phyloP scores from a whole-genome alignment of 2,888 invertebrate species.

The Acleris cristana region DNA sequence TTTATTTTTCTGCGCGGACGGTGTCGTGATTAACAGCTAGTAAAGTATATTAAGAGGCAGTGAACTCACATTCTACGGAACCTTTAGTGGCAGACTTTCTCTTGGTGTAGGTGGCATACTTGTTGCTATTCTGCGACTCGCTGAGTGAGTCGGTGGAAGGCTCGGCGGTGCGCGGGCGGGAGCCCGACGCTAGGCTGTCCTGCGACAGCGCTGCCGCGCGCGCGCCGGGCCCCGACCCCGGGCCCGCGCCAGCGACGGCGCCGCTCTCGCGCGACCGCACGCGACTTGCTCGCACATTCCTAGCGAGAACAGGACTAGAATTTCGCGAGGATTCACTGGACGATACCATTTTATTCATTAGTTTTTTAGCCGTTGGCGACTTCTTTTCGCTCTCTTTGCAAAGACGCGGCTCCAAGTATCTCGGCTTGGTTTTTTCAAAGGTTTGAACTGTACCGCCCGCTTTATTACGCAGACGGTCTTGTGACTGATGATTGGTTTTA shows the following conservation, averaged over 20 bases:
- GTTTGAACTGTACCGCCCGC: conserved; percentile 47
- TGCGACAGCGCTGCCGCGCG: conserved; percentile 72
- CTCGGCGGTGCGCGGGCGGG: conserved; percentile 74
- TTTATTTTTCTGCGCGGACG: no score
- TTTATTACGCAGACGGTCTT: conserved; percentile 49
- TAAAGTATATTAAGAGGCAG: not conserved
- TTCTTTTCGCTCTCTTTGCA: conserved; percentile 50
- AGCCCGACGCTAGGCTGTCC: conserved; percentile 76
- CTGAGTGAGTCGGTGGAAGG: conserved; percentile 75
- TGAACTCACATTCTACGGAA: conserved; percentile 59
- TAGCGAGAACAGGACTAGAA: conserved; percentile 85
- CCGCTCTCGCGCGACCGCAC: conserved; percentile 56
- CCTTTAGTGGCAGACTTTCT: conserved; percentile 57
- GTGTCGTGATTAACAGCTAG: not conserved
- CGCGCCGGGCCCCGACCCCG: conserved; percentile 47
- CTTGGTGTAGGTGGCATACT: conserved; percentile 74
- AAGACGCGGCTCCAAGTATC: conserved; percentile 85
- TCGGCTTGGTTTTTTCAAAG: conserved; percentile 78
- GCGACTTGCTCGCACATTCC: conserved; percentile 59
- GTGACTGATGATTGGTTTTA: conserved; percentile 56
- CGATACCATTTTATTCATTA: conserved; percentile 77
- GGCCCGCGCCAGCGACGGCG: conserved; percentile 1
- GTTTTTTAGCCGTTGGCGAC: conserved; percentile 60
- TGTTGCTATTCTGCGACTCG: conserved; percentile 68
- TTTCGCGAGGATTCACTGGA: conserved; percentile 88